These are phyloP conservation scores for Stenchaetothrips biformis DNA, from an alignment of 2,888 invertebrate genomes.

Conservation along the genomic window DNA sequence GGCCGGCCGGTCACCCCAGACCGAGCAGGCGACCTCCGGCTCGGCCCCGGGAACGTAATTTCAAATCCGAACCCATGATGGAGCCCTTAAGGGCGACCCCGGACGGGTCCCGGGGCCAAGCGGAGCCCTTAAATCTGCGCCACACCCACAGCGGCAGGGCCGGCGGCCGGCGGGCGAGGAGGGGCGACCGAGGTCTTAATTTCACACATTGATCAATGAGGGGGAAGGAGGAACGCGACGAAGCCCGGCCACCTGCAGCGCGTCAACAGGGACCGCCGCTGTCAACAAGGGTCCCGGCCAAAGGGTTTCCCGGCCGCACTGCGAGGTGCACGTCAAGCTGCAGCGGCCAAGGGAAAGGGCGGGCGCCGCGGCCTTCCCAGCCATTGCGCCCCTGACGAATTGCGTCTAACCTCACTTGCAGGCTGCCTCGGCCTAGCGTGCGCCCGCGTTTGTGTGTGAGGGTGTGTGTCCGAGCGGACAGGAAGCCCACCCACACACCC, in stretches of 20 bases:
- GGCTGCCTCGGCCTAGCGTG: no score
- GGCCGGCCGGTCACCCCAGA: background rate
- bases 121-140: background rate
- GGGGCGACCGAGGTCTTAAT: background rate
- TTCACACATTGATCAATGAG: slow-evolving; percentile 6
- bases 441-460: background rate
- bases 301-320: background rate
- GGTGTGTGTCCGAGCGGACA: no score
- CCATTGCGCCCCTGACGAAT: background rate
- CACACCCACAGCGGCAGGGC: background rate
- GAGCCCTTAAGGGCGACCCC: slow-evolving; percentile 14
- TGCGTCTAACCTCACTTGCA: background rate
- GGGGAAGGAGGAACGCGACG: background rate
- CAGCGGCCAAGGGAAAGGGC: no score
- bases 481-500: no score
- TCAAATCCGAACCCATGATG: slow-evolving; percentile 16
- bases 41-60: background rate
- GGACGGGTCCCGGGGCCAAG: background rate
- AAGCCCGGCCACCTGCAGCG: background rate
- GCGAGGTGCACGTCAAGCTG: background rate
- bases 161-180: background rate
- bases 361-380: no score
- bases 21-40: background rate
- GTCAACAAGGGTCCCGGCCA: no score
- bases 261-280: background rate